Conservation (phyloP, 2,113 vertebrate species). For the Microcebus tavaratra region DNA sequence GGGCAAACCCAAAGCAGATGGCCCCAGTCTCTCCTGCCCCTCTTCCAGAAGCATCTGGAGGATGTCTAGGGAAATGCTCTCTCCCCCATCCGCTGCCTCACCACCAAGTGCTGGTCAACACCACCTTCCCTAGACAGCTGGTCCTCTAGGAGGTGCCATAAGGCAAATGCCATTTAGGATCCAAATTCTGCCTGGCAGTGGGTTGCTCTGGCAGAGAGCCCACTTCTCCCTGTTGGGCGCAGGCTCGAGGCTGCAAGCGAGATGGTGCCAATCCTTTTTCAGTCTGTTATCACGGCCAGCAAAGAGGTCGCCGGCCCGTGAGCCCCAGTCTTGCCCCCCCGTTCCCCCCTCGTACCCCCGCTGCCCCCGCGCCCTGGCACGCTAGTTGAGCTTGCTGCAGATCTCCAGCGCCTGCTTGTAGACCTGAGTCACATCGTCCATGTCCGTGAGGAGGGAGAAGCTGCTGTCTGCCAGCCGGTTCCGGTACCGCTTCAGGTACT, state of each 20-base stretch:
- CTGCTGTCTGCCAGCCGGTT: constrained; percentile 94
- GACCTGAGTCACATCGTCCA: constrained; percentile 98
- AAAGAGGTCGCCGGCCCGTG: constrained; percentile 77
- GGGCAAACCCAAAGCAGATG: not conserved
- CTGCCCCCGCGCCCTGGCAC: constrained; percentile 47
- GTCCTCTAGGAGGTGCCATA: not conserved
- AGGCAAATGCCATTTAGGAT: constrained; percentile 47
- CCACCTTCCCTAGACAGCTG: not conserved
- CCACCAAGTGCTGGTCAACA: not conserved
- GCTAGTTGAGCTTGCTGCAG: constrained; percentile 93
- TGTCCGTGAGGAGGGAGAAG: constrained; percentile 96
- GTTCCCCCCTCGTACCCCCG: constrained; percentile 62
- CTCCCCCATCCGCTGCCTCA: not conserved
- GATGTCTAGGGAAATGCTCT: not conserved
- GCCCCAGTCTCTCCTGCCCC: not conserved
- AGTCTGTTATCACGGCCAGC: constrained; percentile 71
- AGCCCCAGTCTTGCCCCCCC: constrained; percentile 66
- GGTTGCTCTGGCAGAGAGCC: constrained; percentile 30
- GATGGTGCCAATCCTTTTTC: constrained; percentile 37
- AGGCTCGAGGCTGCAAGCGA: constrained; percentile 19
- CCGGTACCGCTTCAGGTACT: constrained; percentile 90
- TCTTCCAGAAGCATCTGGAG: not conserved
- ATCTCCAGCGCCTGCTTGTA: constrained; percentile 99
- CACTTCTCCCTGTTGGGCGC: not conserved
- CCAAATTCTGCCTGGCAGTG: constrained; percentile 40